A percentile compares a stretch with the other conserved stretches of the same genome.
Evolutionary conservation across 2,888 invertebrate species (phyloP).

Genomic region (Nomada lathburiana): DNA sequence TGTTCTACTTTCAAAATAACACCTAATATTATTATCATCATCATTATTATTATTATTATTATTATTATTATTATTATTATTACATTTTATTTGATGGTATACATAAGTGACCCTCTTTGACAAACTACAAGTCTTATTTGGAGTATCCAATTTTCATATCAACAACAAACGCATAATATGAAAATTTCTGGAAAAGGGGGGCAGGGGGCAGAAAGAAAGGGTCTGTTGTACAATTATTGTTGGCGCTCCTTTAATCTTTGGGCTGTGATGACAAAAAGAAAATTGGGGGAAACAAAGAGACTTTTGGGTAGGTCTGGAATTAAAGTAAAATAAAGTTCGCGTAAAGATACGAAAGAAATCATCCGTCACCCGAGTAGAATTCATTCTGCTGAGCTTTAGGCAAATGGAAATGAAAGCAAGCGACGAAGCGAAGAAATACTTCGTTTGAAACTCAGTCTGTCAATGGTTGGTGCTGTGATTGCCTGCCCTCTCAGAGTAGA

Average conservation of each 20-base stretch:
- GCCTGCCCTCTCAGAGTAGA: constrained; percentile 84
- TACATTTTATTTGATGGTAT: neutral
- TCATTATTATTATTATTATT: no score
- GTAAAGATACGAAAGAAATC: constrained; percentile 50
- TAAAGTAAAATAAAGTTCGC: constrained; percentile 51
- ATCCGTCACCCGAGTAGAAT: constrained; percentile 65
- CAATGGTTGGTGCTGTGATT: constrained; percentile 84
- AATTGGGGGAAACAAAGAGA: constrained; percentile 37
- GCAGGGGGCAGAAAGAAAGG: neutral
- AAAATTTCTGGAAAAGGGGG: constrained; percentile 12
- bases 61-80: no score
- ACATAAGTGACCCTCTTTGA: constrained; percentile 8
- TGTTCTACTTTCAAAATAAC: constrained; percentile 5
- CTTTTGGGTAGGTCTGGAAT: constrained; percentile 41
- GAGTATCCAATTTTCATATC: neutral
- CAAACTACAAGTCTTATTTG: neutral
- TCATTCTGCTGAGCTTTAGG: constrained; percentile 74
- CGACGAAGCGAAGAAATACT: constrained; percentile 77
- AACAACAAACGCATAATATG: constrained; percentile 11
- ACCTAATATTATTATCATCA: neutral
- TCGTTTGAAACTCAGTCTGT: constrained; percentile 81
- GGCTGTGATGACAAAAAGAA: constrained; percentile 1
- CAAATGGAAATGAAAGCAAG: constrained; percentile 77
- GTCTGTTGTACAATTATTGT: constrained; percentile 1
- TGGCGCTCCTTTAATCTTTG: neutral